Conservation (phyloP, 2,888 invertebrate species). For the Aphodius sticticus region DNA sequence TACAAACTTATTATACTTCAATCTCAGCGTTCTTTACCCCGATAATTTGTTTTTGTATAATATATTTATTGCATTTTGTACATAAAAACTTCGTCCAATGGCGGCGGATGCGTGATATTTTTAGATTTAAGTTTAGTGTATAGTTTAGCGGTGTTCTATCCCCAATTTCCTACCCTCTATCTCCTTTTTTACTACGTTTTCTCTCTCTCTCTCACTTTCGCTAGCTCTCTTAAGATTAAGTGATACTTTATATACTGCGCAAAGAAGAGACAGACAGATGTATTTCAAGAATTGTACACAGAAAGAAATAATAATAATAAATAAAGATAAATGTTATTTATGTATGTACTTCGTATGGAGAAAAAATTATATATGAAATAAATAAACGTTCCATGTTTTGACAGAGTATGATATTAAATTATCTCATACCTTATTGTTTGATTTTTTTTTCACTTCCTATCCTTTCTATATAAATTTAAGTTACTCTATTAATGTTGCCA, state of each 20-base stretch:
- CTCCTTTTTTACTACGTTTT: conserved; percentile 7
- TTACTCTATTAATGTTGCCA: neutral
- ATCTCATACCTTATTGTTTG: conserved; percentile 18
- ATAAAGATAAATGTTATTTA: conserved; percentile 56
- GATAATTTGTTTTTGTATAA: conserved; percentile 43
- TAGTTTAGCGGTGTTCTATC: conserved; percentile 27
- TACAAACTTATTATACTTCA: neutral
- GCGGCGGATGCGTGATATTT: conserved; percentile 42
- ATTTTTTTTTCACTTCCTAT: conserved; percentile 8
- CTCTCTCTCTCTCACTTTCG: neutral
- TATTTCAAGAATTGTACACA: conserved; percentile 41
- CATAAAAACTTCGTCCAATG: conserved; percentile 38
- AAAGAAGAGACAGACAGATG: conserved; percentile 43
- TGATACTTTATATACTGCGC: conserved; percentile 50
- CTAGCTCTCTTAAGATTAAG: conserved; percentile 40
- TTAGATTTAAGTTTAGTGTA: conserved; percentile 35
- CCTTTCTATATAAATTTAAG: conserved; percentile 44
- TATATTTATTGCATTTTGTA: conserved; percentile 50
- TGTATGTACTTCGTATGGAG: conserved; percentile 39
- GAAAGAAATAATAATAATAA: conserved; percentile 49
- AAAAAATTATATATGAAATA: conserved; percentile 40
- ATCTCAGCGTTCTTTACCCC: conserved; percentile 16
- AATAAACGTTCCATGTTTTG: conserved; percentile 53
- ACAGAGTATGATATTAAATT: conserved; percentile 21
- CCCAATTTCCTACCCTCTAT: neutral